Percentiles rank a stretch among this genome's conserved stretches.
Evolutionary conservation across 2,888 invertebrate species (phyloP).

Genomic region (Pollenia griseotomentosa): DNA sequence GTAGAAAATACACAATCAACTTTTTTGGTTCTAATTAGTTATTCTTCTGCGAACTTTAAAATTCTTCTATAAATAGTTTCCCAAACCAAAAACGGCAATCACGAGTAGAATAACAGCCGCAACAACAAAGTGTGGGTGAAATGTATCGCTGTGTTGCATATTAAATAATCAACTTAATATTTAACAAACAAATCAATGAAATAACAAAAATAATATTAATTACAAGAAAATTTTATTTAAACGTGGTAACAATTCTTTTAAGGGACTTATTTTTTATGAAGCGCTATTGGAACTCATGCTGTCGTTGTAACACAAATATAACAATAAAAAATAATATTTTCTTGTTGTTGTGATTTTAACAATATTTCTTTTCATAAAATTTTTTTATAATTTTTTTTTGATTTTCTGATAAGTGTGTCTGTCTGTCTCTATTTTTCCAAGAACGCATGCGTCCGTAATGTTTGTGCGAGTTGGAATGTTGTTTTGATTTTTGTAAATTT

Average conservation of each 20-base stretch:
- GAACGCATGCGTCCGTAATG: slow-evolving; percentile 75
- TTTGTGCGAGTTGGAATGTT: slow-evolving; percentile 74
- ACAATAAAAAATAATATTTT: slow-evolving; percentile 67
- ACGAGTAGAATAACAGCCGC: not conserved
- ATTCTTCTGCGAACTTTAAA: slow-evolving; percentile 1
- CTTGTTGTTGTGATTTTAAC: slow-evolving; percentile 3
- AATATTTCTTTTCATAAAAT: slow-evolving; percentile 64
- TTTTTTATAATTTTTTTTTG: slow-evolving; percentile 22
- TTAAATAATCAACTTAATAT: slow-evolving; percentile 56
- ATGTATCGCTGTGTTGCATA: slow-evolving; percentile 60
- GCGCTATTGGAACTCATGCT: not conserved
- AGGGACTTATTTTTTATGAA: slow-evolving; percentile 13
- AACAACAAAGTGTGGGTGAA: slow-evolving; percentile 42
- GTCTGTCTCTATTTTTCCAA: slow-evolving; percentile 44
- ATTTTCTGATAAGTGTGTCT: slow-evolving; percentile 36
- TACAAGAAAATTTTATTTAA: slow-evolving; percentile 39
- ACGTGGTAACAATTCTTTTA: slow-evolving; percentile 46
- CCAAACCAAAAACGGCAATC: slow-evolving; percentile 11
- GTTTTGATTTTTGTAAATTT: slow-evolving; percentile 63
- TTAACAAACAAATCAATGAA: slow-evolving; percentile 23
- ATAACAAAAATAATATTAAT: slow-evolving; percentile 30
- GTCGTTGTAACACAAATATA: slow-evolving; percentile 39
- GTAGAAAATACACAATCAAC: not conserved
- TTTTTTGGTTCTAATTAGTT: slow-evolving; percentile 24
- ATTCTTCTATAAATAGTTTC: slow-evolving; percentile 22